Base-by-base conservation (phyloP, 2,888 invertebrate genomes). In the Homarus gammarus region DNA sequence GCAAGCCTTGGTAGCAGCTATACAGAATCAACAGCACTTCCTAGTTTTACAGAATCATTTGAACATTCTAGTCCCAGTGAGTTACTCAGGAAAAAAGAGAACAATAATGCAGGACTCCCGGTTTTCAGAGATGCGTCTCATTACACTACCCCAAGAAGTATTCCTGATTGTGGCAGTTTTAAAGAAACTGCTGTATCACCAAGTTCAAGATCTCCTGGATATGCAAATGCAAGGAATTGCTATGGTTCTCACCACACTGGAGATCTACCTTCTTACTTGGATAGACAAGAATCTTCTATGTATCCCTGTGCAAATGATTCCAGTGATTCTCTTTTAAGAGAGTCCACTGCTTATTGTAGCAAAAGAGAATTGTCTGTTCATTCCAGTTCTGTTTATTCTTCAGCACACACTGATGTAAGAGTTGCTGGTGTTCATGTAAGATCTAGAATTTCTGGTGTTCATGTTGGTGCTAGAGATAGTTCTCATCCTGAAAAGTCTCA, bases 41-140 rank as follows among this genome's bases (percentile, higher is more conserved):
- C 88, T 31, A 89, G 88, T 36, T 89, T 89, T 78, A 89, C 88
- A 1, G 88, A 89, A 68, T 89, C 88, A 6, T 89, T 89, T 78
- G 88, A 89, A 27, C 70, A 75, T 22, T 51, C 64, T 31, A 84
- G 84, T 64, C 70, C 68, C 31, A 78, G 49, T 84, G 83, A 89
- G 22, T 64, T 78, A 27, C 77, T 33, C 36, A 61, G 61, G n/a
- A 84, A 84, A 79, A 83, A 72, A 36, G 86, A 79, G 36, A 44
- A 44, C 15, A 70, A 22, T 36, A 75, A 27, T 64, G 8, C 27
- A 27, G 64, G 40, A 31, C 40, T 75, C 5, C 44, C 40, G 5
- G 44, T 27, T 49, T 75, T 44, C 44, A 49, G 75, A 49, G 75
- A 75, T 44, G 40, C 75, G 1, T 44, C 75, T 8, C 44, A 49